Conservation (phyloP, 2,113 vertebrate species). For the Elgaria multicarinata region DNA sequence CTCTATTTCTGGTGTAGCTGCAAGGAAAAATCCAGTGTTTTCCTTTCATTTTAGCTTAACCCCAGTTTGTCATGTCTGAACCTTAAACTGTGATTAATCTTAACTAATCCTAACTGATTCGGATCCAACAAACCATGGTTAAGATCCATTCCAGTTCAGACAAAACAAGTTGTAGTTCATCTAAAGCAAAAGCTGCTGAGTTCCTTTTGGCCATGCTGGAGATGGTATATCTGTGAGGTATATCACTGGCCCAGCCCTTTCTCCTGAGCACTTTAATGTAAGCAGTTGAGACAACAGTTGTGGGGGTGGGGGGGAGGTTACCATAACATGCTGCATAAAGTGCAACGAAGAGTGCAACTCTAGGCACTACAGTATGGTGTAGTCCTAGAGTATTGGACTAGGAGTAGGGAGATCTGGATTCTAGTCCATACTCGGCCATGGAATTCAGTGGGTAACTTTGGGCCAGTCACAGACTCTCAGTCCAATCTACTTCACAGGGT, state of each 20-base stretch:
- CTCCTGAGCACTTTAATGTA: neutral
- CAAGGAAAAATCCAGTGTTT: neutral
- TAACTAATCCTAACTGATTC: neutral
- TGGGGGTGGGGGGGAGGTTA: neutral
- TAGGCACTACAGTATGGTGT: too few species aligned
- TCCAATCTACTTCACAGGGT: too few species aligned
- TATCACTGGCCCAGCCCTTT: fast-evolving
- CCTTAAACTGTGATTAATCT: neutral
- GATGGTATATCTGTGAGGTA: neutral
- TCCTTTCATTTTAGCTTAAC: neutral
- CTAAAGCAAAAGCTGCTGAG: neutral
- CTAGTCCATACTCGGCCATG: too few species aligned
- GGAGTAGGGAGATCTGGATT: too few species aligned
- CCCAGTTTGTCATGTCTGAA: neutral
- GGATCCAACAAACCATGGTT: neutral
- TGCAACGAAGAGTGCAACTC: too few species aligned
- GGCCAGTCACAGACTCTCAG: too few species aligned
- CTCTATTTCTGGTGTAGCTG: neutral
- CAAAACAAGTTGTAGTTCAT: neutral
- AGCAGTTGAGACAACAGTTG: neutral
- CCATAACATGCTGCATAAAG: constrained; percentile 1
- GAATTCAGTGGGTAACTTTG: too few species aligned
- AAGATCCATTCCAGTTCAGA: neutral
- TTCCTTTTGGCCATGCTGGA: neutral
- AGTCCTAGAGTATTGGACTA: too few species aligned